A percentile compares a stretch with the other conserved stretches of the same genome.
phyloP scores from a whole-genome alignment of 2,797 vertebrate genomes.

The Apodemus agrarius region DNA sequence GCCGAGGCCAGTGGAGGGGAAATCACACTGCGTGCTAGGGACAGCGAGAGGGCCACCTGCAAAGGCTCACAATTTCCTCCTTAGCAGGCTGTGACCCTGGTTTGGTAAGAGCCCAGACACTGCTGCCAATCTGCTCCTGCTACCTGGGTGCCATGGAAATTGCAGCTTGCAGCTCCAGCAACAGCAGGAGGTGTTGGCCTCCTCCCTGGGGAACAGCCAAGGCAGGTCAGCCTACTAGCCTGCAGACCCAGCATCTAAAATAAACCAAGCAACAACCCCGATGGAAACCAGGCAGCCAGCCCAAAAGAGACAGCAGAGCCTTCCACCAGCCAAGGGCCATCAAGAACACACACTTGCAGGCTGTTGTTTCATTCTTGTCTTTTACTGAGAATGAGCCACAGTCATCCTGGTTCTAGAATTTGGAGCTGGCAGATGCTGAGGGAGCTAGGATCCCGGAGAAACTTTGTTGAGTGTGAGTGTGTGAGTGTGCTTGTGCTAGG shows the following conservation, averaged over 20 bases:
- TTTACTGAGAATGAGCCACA: conserved; percentile 13
- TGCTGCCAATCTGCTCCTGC: not conserved
- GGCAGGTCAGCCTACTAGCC: conserved; percentile 56
- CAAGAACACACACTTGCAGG: not conserved
- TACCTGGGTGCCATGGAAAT: conserved; percentile 32
- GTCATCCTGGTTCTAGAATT: conserved; percentile 25
- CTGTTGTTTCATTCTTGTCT: not conserved
- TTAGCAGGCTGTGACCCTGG: not conserved
- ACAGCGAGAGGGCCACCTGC: too few relatives aligned
- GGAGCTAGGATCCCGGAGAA: not conserved
- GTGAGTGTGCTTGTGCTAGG: not conserved
- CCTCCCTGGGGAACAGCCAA: conserved; percentile 51
- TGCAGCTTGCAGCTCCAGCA: not conserved
- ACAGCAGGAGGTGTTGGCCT: not conserved
- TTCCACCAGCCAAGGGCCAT: conserved; percentile 20
- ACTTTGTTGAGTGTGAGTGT: not conserved
- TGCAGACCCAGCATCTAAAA: conserved; percentile 67
- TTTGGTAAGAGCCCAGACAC: not conserved
- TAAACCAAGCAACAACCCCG: conserved; percentile 55
- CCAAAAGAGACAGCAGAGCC: not conserved
- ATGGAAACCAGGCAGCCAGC: conserved; percentile 50
- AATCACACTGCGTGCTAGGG: not conserved
- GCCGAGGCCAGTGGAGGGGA: not conserved
- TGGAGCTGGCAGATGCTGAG: not conserved
- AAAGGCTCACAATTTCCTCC: conserved; percentile 1